Percentiles rank a stretch among this genome's conserved stretches.
These are phyloP conservation scores for Ifrita kowaldi DNA, from an alignment of 2,113 vertebrate species.

Conservation along the genomic window DNA sequence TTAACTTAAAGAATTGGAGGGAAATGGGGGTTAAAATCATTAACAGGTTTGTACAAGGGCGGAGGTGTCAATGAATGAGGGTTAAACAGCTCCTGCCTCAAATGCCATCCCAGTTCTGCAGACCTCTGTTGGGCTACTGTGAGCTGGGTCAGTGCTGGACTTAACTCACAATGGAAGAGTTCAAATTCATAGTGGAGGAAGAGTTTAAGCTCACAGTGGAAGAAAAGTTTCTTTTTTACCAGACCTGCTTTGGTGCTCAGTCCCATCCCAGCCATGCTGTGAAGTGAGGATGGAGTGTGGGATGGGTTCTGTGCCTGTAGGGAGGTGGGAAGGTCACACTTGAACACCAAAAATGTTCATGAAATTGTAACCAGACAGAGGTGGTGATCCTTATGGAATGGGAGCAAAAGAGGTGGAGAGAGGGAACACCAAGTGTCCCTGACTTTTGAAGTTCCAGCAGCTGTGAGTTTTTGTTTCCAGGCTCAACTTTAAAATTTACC, in stretches of 20 bases:
- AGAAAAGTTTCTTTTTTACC: neutral
- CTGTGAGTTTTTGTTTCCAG: neutral
- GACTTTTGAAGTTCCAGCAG: neutral
- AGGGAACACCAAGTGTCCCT: neutral
- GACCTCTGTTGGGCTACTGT: rapidly evolving
- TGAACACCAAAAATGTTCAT: neutral
- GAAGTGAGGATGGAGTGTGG: neutral
- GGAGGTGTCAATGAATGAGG: neutral
- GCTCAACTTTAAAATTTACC: neutral
- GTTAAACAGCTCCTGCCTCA: neutral
- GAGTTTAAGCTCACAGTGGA: neutral
- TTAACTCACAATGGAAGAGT: neutral
- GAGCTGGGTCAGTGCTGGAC: neutral
- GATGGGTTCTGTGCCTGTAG: rapidly evolving
- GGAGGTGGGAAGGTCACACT: neutral
- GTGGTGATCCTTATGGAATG: neutral
- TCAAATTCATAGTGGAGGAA: neutral
- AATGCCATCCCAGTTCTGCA: neutral
- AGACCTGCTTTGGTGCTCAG: neutral
- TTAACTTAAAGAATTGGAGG: neutral
- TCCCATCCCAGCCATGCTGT: neutral
- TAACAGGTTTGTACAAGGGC: neutral
- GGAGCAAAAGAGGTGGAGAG: neutral
- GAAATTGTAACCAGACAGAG: neutral
- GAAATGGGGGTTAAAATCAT: neutral